Evolutionary conservation across 2,888 invertebrate genomes (phyloP).

Genomic region (Cylindroiulus punctatus): DNA sequence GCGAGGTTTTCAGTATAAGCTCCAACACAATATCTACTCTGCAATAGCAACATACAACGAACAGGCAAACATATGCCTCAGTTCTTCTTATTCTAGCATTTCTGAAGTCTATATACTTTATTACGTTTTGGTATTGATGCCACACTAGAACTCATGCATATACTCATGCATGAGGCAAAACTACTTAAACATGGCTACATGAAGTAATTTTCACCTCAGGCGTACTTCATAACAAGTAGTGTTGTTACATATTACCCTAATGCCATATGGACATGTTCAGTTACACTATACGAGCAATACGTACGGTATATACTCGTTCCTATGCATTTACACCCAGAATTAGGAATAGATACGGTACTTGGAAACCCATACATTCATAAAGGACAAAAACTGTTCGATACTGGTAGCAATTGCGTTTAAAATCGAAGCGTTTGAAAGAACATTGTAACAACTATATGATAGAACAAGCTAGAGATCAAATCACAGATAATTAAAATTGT

Average conservation of each 20-base stretch:
- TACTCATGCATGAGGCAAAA: slow-evolving; percentile 2
- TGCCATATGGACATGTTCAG: background rate
- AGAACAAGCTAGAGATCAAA: slow-evolving; percentile 15
- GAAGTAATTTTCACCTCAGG: background rate
- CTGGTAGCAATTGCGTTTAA: background rate
- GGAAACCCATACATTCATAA: background rate
- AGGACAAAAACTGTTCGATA: background rate
- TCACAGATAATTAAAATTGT: slow-evolving; percentile 30
- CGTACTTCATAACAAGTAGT: background rate
- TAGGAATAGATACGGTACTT: slow-evolving; percentile 21
- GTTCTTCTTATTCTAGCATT: background rate
- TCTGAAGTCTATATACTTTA: background rate
- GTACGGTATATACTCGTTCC: background rate
- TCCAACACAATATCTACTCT: background rate
- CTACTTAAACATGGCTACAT: background rate
- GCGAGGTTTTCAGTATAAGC: background rate
- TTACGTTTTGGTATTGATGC: background rate
- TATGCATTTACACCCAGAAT: background rate
- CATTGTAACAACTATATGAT: slow-evolving; percentile 19
- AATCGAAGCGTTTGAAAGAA: background rate
- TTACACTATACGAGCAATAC: background rate
- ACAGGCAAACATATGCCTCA: background rate
- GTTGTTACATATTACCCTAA: background rate
- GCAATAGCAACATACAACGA: background rate
- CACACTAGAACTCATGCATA: too few relatives aligned